phyloP scores from a whole-genome alignment of 1,140 invertebrate genomes.

The Heliconius melpomene region DNA sequence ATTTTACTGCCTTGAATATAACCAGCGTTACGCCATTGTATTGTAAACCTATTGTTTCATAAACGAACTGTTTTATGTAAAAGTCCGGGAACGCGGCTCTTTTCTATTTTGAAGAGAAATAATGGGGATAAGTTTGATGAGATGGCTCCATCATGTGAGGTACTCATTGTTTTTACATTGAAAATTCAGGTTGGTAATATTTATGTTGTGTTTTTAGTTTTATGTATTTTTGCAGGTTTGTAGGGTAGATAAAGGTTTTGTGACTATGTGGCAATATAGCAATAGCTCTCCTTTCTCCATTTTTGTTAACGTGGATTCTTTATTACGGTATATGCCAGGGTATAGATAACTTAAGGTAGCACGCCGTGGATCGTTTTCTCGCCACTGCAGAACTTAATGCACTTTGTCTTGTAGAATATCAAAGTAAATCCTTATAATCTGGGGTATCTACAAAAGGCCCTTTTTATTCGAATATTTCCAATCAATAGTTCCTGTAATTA shows the following conservation, averaged over 20 bases:
- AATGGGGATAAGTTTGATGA: conserved; percentile 22
- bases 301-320: not conserved
- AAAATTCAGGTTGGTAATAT: not conserved
- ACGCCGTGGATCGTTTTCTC: no score
- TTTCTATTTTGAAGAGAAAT: conserved; percentile 13
- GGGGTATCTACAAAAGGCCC: no score
- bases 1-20: conserved; percentile 27
- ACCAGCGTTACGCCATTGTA: conserved; percentile 26
- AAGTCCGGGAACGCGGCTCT: conserved; percentile 18
- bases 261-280: not conserved
- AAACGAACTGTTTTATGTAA: conserved; percentile 25
- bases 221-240: not conserved
- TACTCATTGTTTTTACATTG: conserved; percentile 7
- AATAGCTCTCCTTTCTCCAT: not conserved
- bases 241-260: not conserved
- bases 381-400: no score
- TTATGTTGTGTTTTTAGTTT: conserved; percentile 1
- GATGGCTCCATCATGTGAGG: not conserved
- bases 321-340: not conserved
- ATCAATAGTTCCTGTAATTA: no score
- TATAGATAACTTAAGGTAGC: no score
- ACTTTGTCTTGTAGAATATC: no score
- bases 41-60: conserved; percentile 30
- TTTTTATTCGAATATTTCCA: no score
- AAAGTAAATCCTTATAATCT: no score